Conservation (phyloP, 2,797 vertebrate genomes). For the Falco concolor region DNA sequence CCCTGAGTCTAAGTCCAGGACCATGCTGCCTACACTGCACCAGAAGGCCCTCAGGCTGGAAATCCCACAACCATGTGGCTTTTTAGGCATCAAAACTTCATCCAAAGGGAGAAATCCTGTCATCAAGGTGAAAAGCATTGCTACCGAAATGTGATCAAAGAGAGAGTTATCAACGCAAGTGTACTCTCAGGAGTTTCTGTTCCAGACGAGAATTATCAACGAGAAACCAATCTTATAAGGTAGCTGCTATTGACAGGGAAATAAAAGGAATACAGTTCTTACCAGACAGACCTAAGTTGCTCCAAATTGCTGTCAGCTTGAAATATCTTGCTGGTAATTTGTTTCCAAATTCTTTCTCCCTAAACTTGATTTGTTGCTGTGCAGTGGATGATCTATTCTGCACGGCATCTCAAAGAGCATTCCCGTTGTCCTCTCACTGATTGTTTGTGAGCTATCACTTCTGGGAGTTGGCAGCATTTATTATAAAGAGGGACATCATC, state of each 20-base stretch:
- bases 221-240: slow-evolving; percentile 33
- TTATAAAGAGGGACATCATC: slow-evolving; percentile 32
- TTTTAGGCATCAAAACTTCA: slow-evolving; percentile 26
- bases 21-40: neutral
- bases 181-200: slow-evolving; percentile 53
- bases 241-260: slow-evolving; percentile 47
- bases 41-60: neutral
- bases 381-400: slow-evolving; percentile 55
- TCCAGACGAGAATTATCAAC: slow-evolving; percentile 55
- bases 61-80: neutral
- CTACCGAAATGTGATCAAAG: slow-evolving; percentile 60
- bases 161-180: slow-evolving; percentile 57
- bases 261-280: slow-evolving; percentile 52
- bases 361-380: slow-evolving; percentile 54
- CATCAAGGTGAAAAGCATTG: slow-evolving; percentile 59
- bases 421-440: slow-evolving; percentile 14
- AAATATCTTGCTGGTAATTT: slow-evolving; percentile 59
- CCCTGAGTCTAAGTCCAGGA: neutral
- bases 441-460: slow-evolving; percentile 50
- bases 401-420: slow-evolving; percentile 18
- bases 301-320: slow-evolving; percentile 52
- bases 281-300: slow-evolving; percentile 28
- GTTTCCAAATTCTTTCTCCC: slow-evolving; percentile 56
- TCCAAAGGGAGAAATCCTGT: slow-evolving; percentile 32
- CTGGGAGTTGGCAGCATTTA: slow-evolving; percentile 46